Percentiles rank a stretch among this genome's conserved stretches.
These are phyloP conservation scores for Scelioninae gen. 1 DNA, from an alignment of 2,888 invertebrate species.

Conservation along the genomic window DNA sequence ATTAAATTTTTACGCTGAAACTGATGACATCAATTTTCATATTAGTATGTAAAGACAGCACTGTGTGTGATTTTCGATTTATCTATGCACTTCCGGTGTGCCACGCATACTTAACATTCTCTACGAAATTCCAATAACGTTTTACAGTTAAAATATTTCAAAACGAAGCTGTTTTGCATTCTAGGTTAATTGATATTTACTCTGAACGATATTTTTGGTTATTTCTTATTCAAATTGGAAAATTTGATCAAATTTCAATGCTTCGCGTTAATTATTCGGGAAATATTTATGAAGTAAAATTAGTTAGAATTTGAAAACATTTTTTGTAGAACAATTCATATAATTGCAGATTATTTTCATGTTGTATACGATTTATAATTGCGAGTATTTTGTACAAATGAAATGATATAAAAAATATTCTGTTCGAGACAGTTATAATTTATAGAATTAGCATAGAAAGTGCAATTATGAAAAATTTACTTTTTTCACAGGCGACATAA, in stretches of 20 bases:
- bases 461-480: constrained; percentile 1
- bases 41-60: constrained; percentile 8
- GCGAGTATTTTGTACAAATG: too few species aligned
- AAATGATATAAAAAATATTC: too few species aligned
- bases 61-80: constrained; percentile 17
- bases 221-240: not conserved
- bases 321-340: too few species aligned
- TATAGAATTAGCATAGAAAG: not conserved
- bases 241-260: too few species aligned
- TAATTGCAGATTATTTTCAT: too few species aligned
- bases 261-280: too few species aligned
- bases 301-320: too few species aligned
- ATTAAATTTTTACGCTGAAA: too few species aligned
- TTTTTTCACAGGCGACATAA: not conserved
- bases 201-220: constrained; percentile 1
- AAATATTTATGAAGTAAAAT: too few species aligned
- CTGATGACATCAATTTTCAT: constrained; percentile 9
- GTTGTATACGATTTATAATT: too few species aligned
- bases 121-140: constrained; percentile 11
- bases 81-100: not conserved
- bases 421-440: too few species aligned
- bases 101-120: constrained; percentile 19
- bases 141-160: constrained; percentile 5
- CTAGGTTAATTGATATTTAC: constrained; percentile 33
- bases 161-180: constrained; percentile 17